Base-by-base conservation (phyloP, 2,888 invertebrate genomes). In the Phalera bucephala region DNA sequence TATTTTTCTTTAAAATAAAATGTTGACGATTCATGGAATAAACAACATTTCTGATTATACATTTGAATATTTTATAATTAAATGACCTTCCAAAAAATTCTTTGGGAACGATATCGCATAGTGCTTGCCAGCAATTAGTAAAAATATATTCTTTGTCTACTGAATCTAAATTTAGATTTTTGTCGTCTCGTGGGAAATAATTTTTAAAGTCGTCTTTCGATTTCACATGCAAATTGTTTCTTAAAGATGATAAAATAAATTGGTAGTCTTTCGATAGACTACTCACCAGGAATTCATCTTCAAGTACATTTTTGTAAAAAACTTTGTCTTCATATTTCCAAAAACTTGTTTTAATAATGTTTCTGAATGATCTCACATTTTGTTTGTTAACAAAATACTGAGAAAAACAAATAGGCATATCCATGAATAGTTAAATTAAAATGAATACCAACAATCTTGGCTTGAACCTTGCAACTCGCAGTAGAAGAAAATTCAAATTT, bases 1-100 rank as follows among this genome's bases (percentile, higher is more conserved):
- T 33, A 5, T 68, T 34, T 40, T 69, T 71, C 8, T 40, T 41
- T 17, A 80, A 35, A 9, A 64, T 42, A 17, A 83, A 53, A 60
- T 83, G 71, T 53, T 90, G 85, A 9, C 77, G 67, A 33, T 77
- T 81, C 86, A 88, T 89, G 32, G 81, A 80, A 45, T 66, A 80
- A 40, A 90, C 50, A 10, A 75, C 57, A 17, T 33, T 54, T 40
- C 64, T 55, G 4, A 82, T 52, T 7, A 80, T 42, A 43, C 66
- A 70, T 40, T 63, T 74, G 32, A 88, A 79, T 48, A 78, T 43
- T 57, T 77, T 85, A 12, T 40, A 49, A 56, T 90, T 90, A 7
- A 71, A 60, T 40, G 66, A 68, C 37, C 50, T 71, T 7, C 78
- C 84, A 68, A 63, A 79, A 12, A 89, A 66, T 11, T 40, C 43